Percentiles rank a stretch among this genome's conserved stretches.
Evolutionary conservation across 2,797 vertebrate genomes (phyloP).

Genomic region (Eulemur coronatus): DNA sequence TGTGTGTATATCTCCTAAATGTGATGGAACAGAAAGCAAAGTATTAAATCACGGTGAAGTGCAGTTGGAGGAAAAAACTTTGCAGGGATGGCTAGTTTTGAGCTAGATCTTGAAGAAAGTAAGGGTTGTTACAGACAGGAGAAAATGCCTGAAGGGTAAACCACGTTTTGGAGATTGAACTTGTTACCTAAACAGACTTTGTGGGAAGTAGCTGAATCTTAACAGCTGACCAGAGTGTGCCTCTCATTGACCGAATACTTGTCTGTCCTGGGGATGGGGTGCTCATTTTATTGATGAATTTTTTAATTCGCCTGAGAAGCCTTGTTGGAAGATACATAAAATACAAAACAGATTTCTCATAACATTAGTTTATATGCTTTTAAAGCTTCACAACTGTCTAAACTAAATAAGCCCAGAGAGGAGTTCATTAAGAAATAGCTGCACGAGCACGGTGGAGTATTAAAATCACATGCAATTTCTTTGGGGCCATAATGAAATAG

Average conservation of each 20-base stretch:
- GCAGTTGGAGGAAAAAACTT: background rate
- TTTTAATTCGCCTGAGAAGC: slow-evolving; percentile 6
- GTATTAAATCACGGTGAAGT: background rate
- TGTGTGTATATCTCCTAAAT: background rate
- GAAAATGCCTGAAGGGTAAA: background rate
- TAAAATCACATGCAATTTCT: slow-evolving; percentile 44
- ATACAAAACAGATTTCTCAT: background rate
- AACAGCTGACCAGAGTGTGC: background rate
- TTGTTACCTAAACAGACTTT: background rate
- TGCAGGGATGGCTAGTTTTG: background rate
- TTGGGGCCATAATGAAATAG: slow-evolving; percentile 31
- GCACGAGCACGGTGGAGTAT: background rate
- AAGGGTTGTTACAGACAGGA: background rate
- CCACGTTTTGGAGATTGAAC: background rate
- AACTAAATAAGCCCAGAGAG: slow-evolving; percentile 1
- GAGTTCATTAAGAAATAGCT: slow-evolving; percentile 6
- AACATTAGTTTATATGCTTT: background rate
- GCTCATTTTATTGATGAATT: background rate
- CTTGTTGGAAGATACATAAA: background rate
- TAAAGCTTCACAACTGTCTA: background rate
- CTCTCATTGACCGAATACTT: background rate
- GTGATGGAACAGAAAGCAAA: background rate
- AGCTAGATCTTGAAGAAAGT: background rate
- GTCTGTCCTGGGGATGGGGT: background rate
- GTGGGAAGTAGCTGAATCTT: background rate